Conservation (phyloP, 2,888 invertebrate genomes). For the Drosophila multiciliata region DNA sequence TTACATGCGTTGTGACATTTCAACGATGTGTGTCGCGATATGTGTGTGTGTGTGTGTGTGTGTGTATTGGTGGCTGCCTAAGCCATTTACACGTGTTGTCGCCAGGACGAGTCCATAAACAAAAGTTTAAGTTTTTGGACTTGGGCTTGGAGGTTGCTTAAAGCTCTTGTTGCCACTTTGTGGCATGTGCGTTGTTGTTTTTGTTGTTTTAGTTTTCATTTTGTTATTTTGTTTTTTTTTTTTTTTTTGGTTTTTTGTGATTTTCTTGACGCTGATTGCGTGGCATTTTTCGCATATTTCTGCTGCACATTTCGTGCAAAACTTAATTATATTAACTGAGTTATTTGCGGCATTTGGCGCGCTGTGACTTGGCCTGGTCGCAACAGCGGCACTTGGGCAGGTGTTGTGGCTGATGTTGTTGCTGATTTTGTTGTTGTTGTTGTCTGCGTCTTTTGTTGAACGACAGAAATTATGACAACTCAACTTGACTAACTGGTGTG, state of each 20-base stretch:
- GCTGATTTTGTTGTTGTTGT: conserved; percentile 28
- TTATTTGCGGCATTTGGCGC: conserved; percentile 80
- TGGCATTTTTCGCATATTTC: conserved; percentile 77
- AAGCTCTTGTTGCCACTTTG: conserved; percentile 37
- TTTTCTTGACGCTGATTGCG: conserved; percentile 65
- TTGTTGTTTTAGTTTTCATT: conserved; percentile 27
- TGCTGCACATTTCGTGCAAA: conserved; percentile 80
- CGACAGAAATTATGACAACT: conserved; percentile 82
- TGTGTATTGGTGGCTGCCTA: conserved; percentile 1
- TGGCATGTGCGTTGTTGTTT: conserved; percentile 26
- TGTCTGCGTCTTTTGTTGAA: conserved; percentile 59
- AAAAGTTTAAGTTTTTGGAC: conserved; percentile 46
- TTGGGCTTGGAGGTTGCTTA: conserved; percentile 7
- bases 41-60: background rate
- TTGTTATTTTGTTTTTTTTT: conserved; percentile 5
- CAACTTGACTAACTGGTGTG: conserved; percentile 78
- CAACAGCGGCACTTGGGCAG: conserved; percentile 38
- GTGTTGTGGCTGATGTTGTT: conserved; percentile 55
- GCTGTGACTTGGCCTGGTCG: conserved; percentile 50
- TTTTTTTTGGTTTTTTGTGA: conserved; percentile 25
- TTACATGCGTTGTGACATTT: conserved; percentile 61
- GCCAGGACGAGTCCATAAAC: conserved; percentile 72
- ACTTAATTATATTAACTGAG: conserved; percentile 81
- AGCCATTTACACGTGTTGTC: conserved; percentile 52
- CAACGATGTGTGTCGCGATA: conserved; percentile 16